Percentiles rank a stretch among this genome's conserved stretches.
Conservation (phyloP, 2,888 invertebrate genomes). For the Eilema sororculum region DNA sequence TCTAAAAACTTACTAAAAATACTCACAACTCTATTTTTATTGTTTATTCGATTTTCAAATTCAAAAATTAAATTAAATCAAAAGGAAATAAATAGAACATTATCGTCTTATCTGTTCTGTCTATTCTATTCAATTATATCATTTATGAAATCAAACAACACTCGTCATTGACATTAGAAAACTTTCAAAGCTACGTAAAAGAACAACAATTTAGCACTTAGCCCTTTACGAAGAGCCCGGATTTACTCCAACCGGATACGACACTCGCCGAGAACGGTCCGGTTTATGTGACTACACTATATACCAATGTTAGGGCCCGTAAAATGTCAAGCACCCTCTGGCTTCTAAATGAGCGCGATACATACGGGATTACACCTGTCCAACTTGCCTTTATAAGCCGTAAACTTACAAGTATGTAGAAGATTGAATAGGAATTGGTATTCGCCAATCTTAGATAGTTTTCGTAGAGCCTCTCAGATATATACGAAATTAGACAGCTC, state of each 20-base stretch:
- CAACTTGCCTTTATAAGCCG: slow-evolving; percentile 39
- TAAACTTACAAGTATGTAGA: slow-evolving; percentile 36
- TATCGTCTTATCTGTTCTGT: too few species aligned
- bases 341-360: slow-evolving; percentile 46
- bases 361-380: slow-evolving; percentile 47
- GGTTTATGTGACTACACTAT: slow-evolving; percentile 49
- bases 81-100: too few species aligned
- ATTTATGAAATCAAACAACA: not conserved
- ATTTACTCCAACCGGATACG: slow-evolving; percentile 39
- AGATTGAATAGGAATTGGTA: slow-evolving; percentile 37
- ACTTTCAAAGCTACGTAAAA: not conserved
- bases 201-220: slow-evolving; percentile 40
- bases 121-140: too few species aligned
- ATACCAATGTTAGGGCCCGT: slow-evolving; percentile 51
- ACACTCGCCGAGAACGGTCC: slow-evolving; percentile 36
- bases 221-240: slow-evolving; percentile 36
- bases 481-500: not conserved
- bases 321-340: slow-evolving; percentile 48
- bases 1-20: too few species aligned
- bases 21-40: too few species aligned
- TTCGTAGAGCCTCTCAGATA: not conserved
- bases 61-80: too few species aligned
- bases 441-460: not conserved
- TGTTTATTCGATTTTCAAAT: too few species aligned
- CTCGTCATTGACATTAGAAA: not conserved